A percentile compares a stretch with the other conserved stretches of the same genome.
Evolutionary conservation across 2,797 vertebrate species (phyloP).

Genomic region (Smutsia temminckii): DNA sequence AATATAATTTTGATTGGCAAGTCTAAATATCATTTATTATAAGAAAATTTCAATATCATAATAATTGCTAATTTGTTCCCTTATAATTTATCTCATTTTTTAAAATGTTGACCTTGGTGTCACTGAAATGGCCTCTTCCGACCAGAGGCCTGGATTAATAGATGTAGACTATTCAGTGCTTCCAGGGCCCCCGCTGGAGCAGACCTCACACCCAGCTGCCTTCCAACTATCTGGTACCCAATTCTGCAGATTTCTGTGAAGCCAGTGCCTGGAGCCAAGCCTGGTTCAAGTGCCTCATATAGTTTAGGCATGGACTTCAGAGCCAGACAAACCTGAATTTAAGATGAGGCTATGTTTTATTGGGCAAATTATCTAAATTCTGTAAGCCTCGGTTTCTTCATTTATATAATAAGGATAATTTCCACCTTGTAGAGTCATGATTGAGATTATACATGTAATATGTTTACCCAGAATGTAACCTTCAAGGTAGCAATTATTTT

Average conservation of each 20-base stretch:
- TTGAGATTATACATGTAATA: not conserved
- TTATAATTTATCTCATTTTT: not conserved
- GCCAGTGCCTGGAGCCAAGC: not conserved
- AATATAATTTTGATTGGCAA: not conserved
- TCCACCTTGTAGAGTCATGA: not conserved
- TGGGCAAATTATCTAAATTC: not conserved
- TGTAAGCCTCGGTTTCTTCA: not conserved
- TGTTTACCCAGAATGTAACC: slow-evolving; percentile 12
- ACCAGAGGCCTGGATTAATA: not conserved
- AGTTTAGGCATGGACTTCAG: not conserved
- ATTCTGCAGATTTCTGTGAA: not conserved
- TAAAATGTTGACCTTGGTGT: not conserved
- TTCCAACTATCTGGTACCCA: not conserved
- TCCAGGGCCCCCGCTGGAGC: not conserved
- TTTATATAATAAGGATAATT: slow-evolving; percentile 16
- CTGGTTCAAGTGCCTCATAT: not conserved
- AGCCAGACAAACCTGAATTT: slow-evolving; percentile 3
- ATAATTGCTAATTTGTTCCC: not conserved
- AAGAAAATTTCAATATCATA: slow-evolving; percentile 16
- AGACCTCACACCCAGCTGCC: not conserved
- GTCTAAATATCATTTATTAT: not conserved
- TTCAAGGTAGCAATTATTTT: not conserved
- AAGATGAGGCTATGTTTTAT: not conserved
- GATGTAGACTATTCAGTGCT: not conserved
- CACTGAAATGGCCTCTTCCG: not conserved